Base-by-base conservation (phyloP, 30 jellyfish, hydroid and myxozoan species). In the Mastigias papua region DNA sequence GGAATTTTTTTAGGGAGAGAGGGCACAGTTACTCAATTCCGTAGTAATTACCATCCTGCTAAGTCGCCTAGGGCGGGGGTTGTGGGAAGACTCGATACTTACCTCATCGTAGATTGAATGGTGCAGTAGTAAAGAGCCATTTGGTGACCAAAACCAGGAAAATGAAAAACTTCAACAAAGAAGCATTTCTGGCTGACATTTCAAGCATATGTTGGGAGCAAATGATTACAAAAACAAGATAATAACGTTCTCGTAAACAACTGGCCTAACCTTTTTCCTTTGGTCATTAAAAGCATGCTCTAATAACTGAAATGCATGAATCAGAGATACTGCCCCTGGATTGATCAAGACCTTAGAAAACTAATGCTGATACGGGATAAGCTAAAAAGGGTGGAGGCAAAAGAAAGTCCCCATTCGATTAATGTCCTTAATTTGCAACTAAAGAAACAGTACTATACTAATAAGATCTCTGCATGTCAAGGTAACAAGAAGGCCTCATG, bases 161-260 rank as follows among this genome's bases (percentile, higher is more conserved):
- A n/a, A n/a, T n/a, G n/a, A n/a, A n/a, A n/a, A n/a, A n/a, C n/a
- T n/a, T n/a, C n/a, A n/a, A n/a, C n/a, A n/a, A n/a, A n/a, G n/a
- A n/a, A n/a, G n/a, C n/a, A n/a, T n/a, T n/a, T n/a, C n/a, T n/a
- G 74, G 34, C 73, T 61, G 82, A 80, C 63, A 73, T 80, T 80
- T 80, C 90, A 37, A 54, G 83, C 82, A 60, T 58, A 30, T 62
- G 82, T 32, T 80, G 90, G 90, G 82, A 80, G 90, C n/a, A 60
- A 62, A 23, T 80, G 81, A 34, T 64, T 42, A 29, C 82, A n/a
- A n/a, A n/a, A n/a, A n/a, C n/a, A n/a, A n/a, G n/a, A n/a, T n/a
- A n/a, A n/a, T 19, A 82, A 61, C 63, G 90, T 26, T 46, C 69
- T 60, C 34, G 90, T 62, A 30, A 80, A 80, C 29, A 34, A 80